A percentile compares a stretch with the other conserved stretches of the same genome.
These are phyloP conservation scores for Sesia apiformis DNA, from an alignment of 2,888 invertebrate genomes.

Conservation along the genomic window DNA sequence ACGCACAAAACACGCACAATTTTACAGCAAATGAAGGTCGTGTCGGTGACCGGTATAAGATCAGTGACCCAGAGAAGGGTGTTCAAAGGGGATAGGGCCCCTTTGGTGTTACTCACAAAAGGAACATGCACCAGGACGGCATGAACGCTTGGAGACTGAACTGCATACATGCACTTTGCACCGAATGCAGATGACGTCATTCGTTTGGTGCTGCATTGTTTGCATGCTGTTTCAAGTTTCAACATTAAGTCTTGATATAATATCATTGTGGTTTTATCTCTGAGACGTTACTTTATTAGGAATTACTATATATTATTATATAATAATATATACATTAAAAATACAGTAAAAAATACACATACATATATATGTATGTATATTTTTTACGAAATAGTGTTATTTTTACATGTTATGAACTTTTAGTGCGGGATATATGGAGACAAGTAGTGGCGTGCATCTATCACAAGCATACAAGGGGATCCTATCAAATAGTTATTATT, in stretches of 20 bases:
- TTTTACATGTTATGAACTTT: too few species aligned
- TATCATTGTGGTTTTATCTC: too few species aligned
- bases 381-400: too few species aligned
- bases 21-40: slow-evolving; percentile 17
- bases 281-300: too few species aligned
- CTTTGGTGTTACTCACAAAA: slow-evolving; percentile 69
- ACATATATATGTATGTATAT: too few species aligned
- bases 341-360: too few species aligned
- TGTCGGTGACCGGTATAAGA: slow-evolving; percentile 48
- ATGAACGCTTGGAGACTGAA: slow-evolving; percentile 60
- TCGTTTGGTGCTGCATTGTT: slow-evolving; percentile 59
- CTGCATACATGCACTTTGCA: slow-evolving; percentile 73
- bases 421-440: too few species aligned
- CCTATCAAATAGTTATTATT: too few species aligned
- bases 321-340: too few species aligned
- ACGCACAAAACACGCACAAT: background rate
- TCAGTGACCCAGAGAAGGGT: slow-evolving; percentile 70
- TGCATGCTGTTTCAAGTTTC: slow-evolving; percentile 45
- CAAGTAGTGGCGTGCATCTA: too few species aligned
- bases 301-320: too few species aligned
- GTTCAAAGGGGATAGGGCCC: slow-evolving; percentile 71
- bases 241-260: slow-evolving; percentile 4
- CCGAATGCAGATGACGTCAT: slow-evolving; percentile 66
- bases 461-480: too few species aligned
- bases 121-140: slow-evolving; percentile 65